Evolutionary conservation across 2,113 vertebrate genomes (phyloP), one percentile per base, ranked within the genome.

Genomic region (Irena cyanogastra): DNA sequence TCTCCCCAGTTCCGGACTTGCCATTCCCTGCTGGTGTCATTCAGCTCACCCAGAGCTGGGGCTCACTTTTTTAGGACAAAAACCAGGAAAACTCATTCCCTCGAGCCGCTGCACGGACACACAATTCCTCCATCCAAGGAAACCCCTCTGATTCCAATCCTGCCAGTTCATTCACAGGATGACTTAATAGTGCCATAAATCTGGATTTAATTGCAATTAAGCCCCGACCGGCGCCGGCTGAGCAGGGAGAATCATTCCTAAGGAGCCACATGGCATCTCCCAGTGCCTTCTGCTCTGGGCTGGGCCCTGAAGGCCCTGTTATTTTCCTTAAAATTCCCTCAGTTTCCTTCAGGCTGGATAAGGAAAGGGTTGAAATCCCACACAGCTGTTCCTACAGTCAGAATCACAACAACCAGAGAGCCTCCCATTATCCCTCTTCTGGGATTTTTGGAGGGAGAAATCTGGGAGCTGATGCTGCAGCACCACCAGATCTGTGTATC

Each of bases 21-120:
- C n/a, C n/a, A n/a, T n/a, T n/a, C n/a, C n/a, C n/a, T n/a, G n/a
- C n/a, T n/a, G n/a, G n/a, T n/a, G n/a, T n/a, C n/a, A n/a, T n/a
- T n/a, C n/a, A n/a, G 27, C 41, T 39, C 52, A 37, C 16, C 22
- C 49, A 21, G 47, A 37, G n/a, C 31, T 5, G 31, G 19, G 42
- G 16, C 22, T 65, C 33, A 3, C 9, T 3, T 27, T 59, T 59
- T 7, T 4, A 8, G 37, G 45, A 37, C 16, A 44, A 69, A 61
- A 56, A 6, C 7, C 7, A 8, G 18, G 30, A 61, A 64, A 90
- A 20, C 8, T 16, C 27, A 3, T 16, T 52, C 27, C 63, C 65
- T 31, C 0, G 0, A 66, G 72, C 49, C 0, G 0, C 60, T 4
- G 4, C 1, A 19, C 0, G 0, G 53, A 45, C 30, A 47, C 64